phyloP scores from a whole-genome alignment of 1,140 invertebrate genomes.

The Aphidius ervi region DNA sequence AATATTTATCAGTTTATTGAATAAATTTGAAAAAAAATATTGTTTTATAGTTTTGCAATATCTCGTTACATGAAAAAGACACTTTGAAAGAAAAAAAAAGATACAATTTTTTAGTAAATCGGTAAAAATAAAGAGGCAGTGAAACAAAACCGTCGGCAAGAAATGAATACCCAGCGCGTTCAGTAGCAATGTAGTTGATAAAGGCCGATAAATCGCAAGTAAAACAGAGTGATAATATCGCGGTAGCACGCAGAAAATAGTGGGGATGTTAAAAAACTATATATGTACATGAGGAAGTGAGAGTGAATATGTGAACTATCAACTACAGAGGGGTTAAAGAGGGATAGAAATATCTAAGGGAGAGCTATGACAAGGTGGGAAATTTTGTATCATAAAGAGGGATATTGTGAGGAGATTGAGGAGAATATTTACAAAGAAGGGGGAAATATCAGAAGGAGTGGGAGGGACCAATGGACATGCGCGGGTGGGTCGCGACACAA shows the following conservation, averaged over 20 bases:
- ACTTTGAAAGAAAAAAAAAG: constrained; percentile 8
- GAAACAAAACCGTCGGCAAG: constrained; percentile 21
- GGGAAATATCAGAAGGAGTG: constrained; percentile 29
- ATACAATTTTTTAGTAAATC: constrained; percentile 44
- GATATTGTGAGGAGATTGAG: background rate
- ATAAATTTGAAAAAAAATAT: background rate
- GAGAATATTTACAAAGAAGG: constrained; percentile 26
- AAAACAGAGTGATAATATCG: constrained; percentile 52
- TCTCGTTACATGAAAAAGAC: background rate
- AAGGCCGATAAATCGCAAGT: constrained; percentile 51
- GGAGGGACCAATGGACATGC: constrained; percentile 54
- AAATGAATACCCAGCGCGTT: constrained; percentile 29
- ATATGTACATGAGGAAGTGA: background rate
- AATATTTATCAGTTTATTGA: background rate
- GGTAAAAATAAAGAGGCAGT: constrained; percentile 15
- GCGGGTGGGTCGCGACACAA: constrained; percentile 52
- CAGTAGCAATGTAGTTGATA: constrained; percentile 47
- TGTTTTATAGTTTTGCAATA: background rate
- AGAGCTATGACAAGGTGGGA: background rate
- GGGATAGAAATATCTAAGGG: background rate
- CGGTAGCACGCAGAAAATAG: constrained; percentile 18
- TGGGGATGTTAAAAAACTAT: constrained; percentile 1
- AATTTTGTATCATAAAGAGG: background rate
- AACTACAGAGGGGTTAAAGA: background rate
- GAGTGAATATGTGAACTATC: background rate